Evolutionary conservation across 2,113 vertebrate genomes (phyloP).

Genomic region (Plotosus lineatus): DNA sequence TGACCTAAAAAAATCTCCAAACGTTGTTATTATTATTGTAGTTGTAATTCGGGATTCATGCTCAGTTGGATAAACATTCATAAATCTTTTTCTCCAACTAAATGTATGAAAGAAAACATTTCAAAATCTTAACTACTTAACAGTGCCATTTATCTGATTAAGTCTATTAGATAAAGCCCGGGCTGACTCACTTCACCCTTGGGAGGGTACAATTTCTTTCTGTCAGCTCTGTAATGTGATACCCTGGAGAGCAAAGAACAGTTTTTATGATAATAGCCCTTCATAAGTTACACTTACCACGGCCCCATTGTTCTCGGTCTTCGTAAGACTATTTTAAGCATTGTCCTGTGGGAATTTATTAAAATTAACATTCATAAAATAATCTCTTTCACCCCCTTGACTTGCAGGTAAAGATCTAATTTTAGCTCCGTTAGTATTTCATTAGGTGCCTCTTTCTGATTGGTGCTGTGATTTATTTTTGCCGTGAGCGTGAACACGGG

Average conservation of each 20-base stretch:
- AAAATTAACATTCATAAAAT: conserved; percentile 16
- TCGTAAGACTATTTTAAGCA: conserved; percentile 28
- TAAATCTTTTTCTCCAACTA: not conserved
- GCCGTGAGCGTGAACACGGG: not conserved
- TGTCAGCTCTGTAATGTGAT: conserved; percentile 40
- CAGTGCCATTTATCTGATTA: not conserved
- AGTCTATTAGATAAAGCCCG: conserved; percentile 16
- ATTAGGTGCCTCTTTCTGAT: not conserved
- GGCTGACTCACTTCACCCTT: conserved; percentile 23
- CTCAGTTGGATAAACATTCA: not conserved
- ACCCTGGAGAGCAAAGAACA: conserved; percentile 40
- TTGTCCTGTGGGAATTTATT: conserved; percentile 32
- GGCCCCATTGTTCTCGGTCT: conserved; percentile 20
- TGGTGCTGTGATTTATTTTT: not conserved
- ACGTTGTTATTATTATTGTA: not conserved
- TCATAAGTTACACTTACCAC: conserved; percentile 20
- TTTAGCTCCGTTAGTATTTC: conserved; percentile 25
- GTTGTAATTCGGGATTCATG: not conserved
- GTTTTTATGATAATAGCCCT: conserved; percentile 42
- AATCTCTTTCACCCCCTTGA: conserved; percentile 4
- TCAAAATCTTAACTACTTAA: conserved; percentile 2
- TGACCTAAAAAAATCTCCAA: not conserved
- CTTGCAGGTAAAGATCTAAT: conserved; percentile 19
- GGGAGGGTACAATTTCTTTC: conserved; percentile 29
- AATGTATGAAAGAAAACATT: conserved; percentile 6